Evolutionary conservation across 2,113 vertebrate genomes (phyloP), one percentile per base, ranked within the genome.

Genomic region (Malurus melanocephalus): DNA sequence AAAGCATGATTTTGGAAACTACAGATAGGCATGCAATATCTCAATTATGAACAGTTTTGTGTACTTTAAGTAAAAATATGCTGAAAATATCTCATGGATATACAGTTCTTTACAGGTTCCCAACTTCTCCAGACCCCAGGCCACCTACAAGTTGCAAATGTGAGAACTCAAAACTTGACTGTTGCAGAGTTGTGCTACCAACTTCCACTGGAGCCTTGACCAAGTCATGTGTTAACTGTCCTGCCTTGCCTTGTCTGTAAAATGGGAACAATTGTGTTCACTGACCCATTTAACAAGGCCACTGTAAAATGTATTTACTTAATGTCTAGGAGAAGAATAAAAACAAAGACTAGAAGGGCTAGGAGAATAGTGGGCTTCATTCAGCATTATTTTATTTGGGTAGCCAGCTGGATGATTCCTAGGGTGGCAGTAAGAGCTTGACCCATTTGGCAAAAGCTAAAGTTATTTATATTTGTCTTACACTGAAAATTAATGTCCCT

Each of bases 381-480:
- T 85, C 75, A 93, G 28, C 45, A 61, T 87, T 82, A 76, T 87
- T 91, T 91, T 75, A 61, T 85, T 89, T 90, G 55, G 38, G 68
- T 80, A 84, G 73, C 78, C 81, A 89, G 67, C 52, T 95, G 87
- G 59, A 71, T 79, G 62, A 83, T 92, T 95, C 76, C 80, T 90
- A 75, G 26, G n/a, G 51, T 86, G 64, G 45, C 85, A 82, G 40
- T 55, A 80, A 79, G 82, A 85, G 46, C 30, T 51, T 94, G 93
- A 87, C 75, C 88, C 55, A 92, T 90, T 93, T 94, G 89, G 81
- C 74, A 92, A 79, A 89, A 93, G 79, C 20, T 68, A 43, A 78
- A 61, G 35, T 80, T 69, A 90, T 88, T 93, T 94, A 68, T 79
- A 64, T 83, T 94, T 92, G 80, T 79, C 56, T 88, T 78, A 56